Percentiles rank a stretch among this genome's conserved stretches.
phyloP scores from a whole-genome alignment of 2,888 invertebrate genomes.

The Crematogaster levior region DNA sequence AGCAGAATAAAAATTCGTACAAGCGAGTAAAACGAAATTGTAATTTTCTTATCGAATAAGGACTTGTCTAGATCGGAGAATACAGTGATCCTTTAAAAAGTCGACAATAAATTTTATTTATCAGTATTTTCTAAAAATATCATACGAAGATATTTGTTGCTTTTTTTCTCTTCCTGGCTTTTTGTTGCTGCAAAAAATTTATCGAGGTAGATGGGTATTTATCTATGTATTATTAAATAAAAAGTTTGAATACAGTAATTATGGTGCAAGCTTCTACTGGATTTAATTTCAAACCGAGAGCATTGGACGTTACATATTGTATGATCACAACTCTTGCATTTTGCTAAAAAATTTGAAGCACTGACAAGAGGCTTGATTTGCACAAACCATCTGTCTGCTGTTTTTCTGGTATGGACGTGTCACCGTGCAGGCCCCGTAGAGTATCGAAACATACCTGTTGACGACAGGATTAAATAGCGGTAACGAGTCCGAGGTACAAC shows the following conservation, averaged over 20 bases:
- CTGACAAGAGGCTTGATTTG: slow-evolving; percentile 27
- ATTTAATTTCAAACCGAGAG: background rate
- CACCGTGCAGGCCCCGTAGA: slow-evolving; percentile 12
- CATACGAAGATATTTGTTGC: slow-evolving; percentile 33
- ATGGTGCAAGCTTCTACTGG: slow-evolving; percentile 35
- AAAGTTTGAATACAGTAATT: slow-evolving; percentile 62
- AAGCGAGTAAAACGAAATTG: background rate
- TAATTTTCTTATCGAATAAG: slow-evolving; percentile 13
- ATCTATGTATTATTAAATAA: slow-evolving; percentile 49
- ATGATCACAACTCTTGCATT: slow-evolving; percentile 15
- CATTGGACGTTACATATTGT: background rate
- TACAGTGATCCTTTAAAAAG: background rate
- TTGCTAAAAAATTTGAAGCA: slow-evolving; percentile 22
- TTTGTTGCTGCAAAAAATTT: slow-evolving; percentile 55
- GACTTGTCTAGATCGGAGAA: background rate
- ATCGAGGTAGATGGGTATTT: slow-evolving; percentile 36
- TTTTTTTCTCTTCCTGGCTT: background rate
- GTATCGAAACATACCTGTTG: slow-evolving; percentile 47
- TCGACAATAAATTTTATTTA: slow-evolving; percentile 5
- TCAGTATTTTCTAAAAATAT: slow-evolving; percentile 53
- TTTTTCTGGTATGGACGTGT: slow-evolving; percentile 41
- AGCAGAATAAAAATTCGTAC: slow-evolving; percentile 37
- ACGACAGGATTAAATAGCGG: slow-evolving; percentile 52
- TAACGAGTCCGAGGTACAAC: slow-evolving; percentile 41
- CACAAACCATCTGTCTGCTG: slow-evolving; percentile 36